Conservation (phyloP, 2,113 vertebrate species). For the Euleptes europaea region DNA sequence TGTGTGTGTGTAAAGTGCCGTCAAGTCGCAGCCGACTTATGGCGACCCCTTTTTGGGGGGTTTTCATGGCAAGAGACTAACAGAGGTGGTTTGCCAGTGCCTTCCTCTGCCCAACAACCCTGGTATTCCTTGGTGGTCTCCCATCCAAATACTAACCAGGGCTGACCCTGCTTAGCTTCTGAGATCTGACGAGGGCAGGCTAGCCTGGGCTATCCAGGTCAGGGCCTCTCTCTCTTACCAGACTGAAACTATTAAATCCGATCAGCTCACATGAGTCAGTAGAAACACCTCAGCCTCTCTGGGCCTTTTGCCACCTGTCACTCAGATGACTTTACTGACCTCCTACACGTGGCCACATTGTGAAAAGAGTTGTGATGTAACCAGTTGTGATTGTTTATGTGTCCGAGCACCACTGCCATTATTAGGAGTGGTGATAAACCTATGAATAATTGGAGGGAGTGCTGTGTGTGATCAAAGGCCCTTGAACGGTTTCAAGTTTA, state of each 20-base stretch:
- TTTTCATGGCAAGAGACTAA: no score
- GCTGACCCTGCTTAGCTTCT: no score
- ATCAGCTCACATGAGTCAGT: conserved; percentile 27
- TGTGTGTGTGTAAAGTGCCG: no score
- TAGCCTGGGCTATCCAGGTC: no score
- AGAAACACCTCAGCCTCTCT: conserved; percentile 42
- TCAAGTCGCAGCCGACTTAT: no score
- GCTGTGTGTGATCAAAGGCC: neutral
- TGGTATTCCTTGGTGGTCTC: no score
- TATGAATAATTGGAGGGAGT: neutral
- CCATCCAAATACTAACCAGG: no score
- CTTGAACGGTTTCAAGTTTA: neutral
- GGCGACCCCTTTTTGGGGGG: no score
- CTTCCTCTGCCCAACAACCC: no score
- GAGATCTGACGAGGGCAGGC: no score
- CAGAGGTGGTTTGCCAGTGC: no score
- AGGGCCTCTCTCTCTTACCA: neutral
- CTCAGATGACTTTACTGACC: neutral
- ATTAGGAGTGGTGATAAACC: neutral
- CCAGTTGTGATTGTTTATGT: neutral
- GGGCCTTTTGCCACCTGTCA: neutral
- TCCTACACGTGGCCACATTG: neutral
- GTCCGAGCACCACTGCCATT: neutral
- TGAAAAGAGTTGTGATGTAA: neutral
- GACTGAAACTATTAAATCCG: conserved; percentile 29